Evolutionary conservation across 1,140 invertebrate genomes (phyloP), one percentile per base, ranked within the genome.

Genomic region (Orchestia grillus): DNA sequence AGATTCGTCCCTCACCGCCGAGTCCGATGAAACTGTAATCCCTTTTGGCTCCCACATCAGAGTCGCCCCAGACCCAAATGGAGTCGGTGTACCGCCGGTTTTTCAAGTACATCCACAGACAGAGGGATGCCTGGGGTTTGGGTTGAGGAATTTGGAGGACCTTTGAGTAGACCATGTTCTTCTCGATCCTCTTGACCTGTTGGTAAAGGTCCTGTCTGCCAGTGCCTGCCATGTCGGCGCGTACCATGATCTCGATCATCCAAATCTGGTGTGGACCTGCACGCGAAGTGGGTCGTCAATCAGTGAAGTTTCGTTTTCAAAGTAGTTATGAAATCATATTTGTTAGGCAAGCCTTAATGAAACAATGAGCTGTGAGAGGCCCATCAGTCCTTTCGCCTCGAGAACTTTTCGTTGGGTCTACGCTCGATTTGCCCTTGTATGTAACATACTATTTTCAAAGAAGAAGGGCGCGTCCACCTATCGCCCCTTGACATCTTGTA

Each of bases 211-310:
- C 44, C 6, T 15, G 4, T 0, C 8, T 45, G 3, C 4, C 0
- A 28, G 44, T 47, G 3, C 43, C 92, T 23, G 44, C 16, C 0
- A 94, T 3, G 92, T 45, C 44, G 0, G 19, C 92, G 3, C 44
- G 4, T 6, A 44, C 92, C 92, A 94, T 94, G 92, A 94, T 47
- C 44, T 94, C 92, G 8, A 94, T 94, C 92, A 94, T 94, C 41
- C 36, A n/a, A 3, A 94, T 44, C 16, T 94, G 23, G 44, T 23
- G 4, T 8, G 88, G 88, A 11, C 36, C 88, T 90, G 88, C 43
- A 53, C 47, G 41, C 41, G 42, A 90, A 77, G 11, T 15, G 62
- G 11, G 62, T 15, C 11, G 28, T n/a, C n/a, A n/a, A n/a, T n/a
- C n/a, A 77, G 36, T 36, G 62, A 8, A 77, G 11, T 36, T 77